Evolutionary conservation across 2,113 vertebrate genomes (phyloP).

Genomic region (Tauraco erythrolophus): DNA sequence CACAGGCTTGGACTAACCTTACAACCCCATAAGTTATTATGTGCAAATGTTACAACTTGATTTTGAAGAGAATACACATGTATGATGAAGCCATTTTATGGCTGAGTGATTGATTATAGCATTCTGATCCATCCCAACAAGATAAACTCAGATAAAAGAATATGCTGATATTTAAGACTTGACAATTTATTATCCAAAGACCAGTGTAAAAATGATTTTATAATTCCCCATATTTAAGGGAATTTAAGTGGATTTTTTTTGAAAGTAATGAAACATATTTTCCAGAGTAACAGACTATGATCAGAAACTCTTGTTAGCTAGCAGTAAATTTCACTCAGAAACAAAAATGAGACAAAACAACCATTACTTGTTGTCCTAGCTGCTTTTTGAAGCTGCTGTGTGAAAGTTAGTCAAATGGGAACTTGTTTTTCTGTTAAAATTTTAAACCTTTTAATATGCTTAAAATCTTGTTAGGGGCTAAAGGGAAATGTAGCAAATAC

Average conservation of each 20-base stretch:
- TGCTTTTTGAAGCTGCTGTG: not conserved
- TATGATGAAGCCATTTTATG: slow-evolving; percentile 74
- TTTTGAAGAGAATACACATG: slow-evolving; percentile 74
- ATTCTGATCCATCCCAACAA: slow-evolving; percentile 60
- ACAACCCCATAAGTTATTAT: slow-evolving; percentile 72
- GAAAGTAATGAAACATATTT: slow-evolving; percentile 54
- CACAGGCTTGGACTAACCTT: slow-evolving; percentile 55
- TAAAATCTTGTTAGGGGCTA: not conserved
- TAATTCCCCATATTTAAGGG: slow-evolving; percentile 68
- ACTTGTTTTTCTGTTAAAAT: not conserved
- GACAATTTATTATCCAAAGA: slow-evolving; percentile 75
- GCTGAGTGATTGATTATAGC: slow-evolving; percentile 72
- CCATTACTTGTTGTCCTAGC: not conserved
- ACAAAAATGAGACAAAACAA: slow-evolving; percentile 1
- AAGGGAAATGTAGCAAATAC: not conserved
- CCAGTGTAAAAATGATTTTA: slow-evolving; percentile 69
- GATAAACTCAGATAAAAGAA: slow-evolving; percentile 79
- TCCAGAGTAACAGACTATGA: not conserved
- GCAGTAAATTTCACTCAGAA: slow-evolving; percentile 31
- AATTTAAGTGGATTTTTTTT: slow-evolving; percentile 28
- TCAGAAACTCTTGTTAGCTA: not conserved
- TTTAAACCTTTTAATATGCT: not conserved
- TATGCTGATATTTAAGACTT: slow-evolving; percentile 74
- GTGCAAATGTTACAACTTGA: slow-evolving; percentile 76
- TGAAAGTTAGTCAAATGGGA: not conserved